phyloP scores from a whole-genome alignment of 2,888 invertebrate species.

The Caenorhabditis imperialis region DNA sequence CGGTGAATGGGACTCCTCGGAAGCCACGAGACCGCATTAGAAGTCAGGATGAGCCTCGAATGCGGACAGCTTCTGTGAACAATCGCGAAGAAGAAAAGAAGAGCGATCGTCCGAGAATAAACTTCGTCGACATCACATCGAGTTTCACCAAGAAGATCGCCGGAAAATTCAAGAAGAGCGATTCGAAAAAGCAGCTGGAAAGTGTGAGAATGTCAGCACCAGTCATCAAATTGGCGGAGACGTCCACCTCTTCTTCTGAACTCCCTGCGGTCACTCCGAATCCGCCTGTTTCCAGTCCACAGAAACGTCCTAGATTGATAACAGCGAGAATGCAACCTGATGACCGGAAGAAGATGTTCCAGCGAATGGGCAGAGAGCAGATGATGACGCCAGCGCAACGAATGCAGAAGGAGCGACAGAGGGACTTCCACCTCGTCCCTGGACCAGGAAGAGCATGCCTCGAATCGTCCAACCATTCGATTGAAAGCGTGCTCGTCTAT shows the following conservation, averaged over 20 bases:
- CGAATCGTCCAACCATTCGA: conserved; percentile 14
- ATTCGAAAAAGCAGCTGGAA: neutral
- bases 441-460: conserved; percentile 8
- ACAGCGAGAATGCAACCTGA: conserved; percentile 25
- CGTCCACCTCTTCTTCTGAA: conserved; percentile 17
- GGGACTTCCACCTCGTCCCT: conserved; percentile 30
- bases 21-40: neutral
- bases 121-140: conserved; percentile 30
- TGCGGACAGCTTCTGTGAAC: no score
- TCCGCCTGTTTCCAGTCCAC: neutral
- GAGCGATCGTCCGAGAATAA: conserved; percentile 17
- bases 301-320: neutral
- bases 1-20: no score
- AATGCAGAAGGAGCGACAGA: conserved; percentile 45
- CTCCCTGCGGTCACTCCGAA: neutral
- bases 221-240: conserved; percentile 7
- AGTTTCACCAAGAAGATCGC: conserved; percentile 11
- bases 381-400: conserved; percentile 38
- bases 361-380: conserved; percentile 37
- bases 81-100: conserved; percentile 7
- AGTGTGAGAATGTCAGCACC: conserved; percentile 22
- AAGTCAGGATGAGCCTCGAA: conserved; percentile 5
- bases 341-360: conserved; percentile 39
- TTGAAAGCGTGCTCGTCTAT: conserved; percentile 18
- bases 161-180: conserved; percentile 26